phyloP scores from a whole-genome alignment of 2,888 invertebrate species.

The Leptopterna dolabrata region DNA sequence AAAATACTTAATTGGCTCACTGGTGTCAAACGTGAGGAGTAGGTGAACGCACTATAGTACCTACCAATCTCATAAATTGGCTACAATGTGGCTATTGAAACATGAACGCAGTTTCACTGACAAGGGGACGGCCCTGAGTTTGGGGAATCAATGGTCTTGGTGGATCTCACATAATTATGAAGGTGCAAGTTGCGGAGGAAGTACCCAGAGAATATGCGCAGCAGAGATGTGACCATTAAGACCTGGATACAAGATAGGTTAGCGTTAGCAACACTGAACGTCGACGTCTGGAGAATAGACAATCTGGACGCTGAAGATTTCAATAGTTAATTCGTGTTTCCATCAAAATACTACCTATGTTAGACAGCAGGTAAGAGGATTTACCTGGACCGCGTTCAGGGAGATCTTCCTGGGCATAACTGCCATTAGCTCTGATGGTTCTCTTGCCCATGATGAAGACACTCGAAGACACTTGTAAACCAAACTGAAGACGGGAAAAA shows the following conservation, averaged over 20 bases:
- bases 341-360: too few species aligned
- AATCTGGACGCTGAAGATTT: background rate
- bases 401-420: constrained; percentile 63
- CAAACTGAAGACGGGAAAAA: constrained; percentile 45
- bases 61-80: too few species aligned
- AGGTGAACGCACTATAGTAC: too few species aligned
- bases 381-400: constrained; percentile 71
- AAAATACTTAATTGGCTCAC: too few species aligned
- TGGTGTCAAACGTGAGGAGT: too few species aligned
- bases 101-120: too few species aligned
- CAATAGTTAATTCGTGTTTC: background rate
- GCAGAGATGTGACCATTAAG: background rate
- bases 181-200: background rate
- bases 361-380: too few species aligned
- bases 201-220: background rate
- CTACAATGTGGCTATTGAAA: too few species aligned
- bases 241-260: background rate
- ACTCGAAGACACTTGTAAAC: constrained; percentile 1
- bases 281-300: background rate
- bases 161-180: too few species aligned
- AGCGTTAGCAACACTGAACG: background rate
- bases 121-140: too few species aligned
- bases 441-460: constrained; percentile 58
- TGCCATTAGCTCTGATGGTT: constrained; percentile 54
- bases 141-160: too few species aligned